Percentiles rank a stretch among this genome's conserved stretches.
These are phyloP conservation scores for Dendrocincla fuliginosa DNA, from an alignment of 2,797 vertebrate species.

Conservation along the genomic window DNA sequence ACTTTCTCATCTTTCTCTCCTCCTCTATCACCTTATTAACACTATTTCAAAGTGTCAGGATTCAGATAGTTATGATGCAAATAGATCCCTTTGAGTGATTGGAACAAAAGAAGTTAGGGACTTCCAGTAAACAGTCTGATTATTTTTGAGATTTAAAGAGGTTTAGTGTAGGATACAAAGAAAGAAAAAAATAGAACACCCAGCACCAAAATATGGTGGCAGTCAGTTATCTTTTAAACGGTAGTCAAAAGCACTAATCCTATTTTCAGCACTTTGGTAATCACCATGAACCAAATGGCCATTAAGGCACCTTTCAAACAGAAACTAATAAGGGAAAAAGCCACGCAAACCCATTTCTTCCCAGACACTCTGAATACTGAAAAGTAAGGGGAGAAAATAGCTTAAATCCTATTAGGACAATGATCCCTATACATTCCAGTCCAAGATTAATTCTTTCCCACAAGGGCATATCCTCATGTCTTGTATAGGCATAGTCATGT, in stretches of 20 bases:
- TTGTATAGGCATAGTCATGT: too few species aligned
- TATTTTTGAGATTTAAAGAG: neutral
- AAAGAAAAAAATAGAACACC: neutral
- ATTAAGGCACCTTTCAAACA: conserved; percentile 17
- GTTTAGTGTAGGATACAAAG: neutral
- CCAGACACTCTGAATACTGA: neutral
- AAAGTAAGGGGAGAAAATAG: neutral
- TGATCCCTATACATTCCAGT: conserved; percentile 20
- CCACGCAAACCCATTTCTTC: neutral
- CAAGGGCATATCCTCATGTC: too few species aligned
- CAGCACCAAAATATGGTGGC: neutral
- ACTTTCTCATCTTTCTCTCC: neutral
- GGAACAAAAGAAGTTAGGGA: neutral
- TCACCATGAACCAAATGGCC: conserved; percentile 2
- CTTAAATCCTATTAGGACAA: conserved; percentile 56
- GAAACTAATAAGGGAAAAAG: conserved; percentile 4
- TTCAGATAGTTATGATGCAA: neutral
- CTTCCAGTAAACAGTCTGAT: neutral
- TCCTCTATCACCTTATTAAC: neutral
- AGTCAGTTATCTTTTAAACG: neutral
- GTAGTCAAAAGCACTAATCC: conserved; percentile 31
- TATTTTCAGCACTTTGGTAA: conserved; percentile 41
- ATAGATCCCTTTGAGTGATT: neutral
- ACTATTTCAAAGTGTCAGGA: neutral
- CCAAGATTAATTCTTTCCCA: conserved; percentile 58